Base-by-base conservation (phyloP, 2,888 invertebrate genomes). In the Ochropleura leucogaster region DNA sequence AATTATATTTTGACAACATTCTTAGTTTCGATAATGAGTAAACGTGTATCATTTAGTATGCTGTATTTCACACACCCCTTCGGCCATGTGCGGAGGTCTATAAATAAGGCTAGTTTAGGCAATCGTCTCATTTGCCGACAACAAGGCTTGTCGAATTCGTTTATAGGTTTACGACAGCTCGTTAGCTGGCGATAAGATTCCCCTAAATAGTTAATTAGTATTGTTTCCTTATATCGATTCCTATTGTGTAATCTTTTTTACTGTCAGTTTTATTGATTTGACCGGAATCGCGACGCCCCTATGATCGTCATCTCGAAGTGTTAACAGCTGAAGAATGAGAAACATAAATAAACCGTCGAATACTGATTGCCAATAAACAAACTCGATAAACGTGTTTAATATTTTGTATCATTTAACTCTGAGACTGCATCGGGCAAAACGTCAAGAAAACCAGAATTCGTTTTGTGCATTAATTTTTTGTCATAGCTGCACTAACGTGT, bases 161-260 rank as follows among this genome's bases (percentile, higher is more conserved):
- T 96, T 95, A 96, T 96, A 85, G 89, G 89, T 96, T 95, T 95
- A 96, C 90, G 89, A 90, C 82, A 88, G 89, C 96, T 96, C 94
- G 95, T 96, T 96, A 96, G 93, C 89, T 86, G 87, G 88, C 88
- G 94, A 95, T 95, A 95, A 95, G 93, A 91, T 89, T 88, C 87
- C 88, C 91, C 90, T 94, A 95, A 96, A 93, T 95, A 94, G 93
- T 93, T 95, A 94, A 96, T 96, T 96, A 95, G 93, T 93, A 95
- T 95, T 96, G 95, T 96, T 93, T 89, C 88, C 85, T 84, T 76
- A 89, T 88, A 89, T 85, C 79, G 84, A 76, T 75, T 74, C 57
- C 79, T 82, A 88, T 90, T 87, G 85, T 88, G 76, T 83, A 81
- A 84, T 85, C 77, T 89, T 90, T 90, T 89, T 89, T 87, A 85